Evolutionary conservation across 2,113 vertebrate genomes (phyloP).

Genomic region (Sakesphorus luctuosus): DNA sequence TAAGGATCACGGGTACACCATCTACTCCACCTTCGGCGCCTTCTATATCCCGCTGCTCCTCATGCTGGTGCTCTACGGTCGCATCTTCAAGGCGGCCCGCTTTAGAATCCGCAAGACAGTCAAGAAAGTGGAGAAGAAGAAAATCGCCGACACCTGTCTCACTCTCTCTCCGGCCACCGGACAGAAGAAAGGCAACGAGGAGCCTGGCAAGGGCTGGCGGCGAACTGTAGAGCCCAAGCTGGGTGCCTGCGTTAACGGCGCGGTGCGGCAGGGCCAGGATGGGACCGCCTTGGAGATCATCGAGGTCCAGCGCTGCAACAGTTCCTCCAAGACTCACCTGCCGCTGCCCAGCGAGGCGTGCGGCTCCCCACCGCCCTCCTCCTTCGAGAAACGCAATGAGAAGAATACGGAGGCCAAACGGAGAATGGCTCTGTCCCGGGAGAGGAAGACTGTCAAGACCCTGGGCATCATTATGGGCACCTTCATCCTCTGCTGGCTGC

Average conservation of each 20-base stretch:
- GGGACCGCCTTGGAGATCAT: conserved; percentile 87
- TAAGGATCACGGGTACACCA: conserved; percentile 95
- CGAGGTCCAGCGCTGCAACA: conserved; percentile 81
- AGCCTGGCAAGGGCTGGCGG: conserved; percentile 74
- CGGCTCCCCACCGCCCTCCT: conserved; percentile 59
- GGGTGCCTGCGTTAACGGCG: conserved; percentile 83
- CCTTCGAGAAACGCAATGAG: conserved; percentile 82
- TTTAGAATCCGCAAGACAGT: conserved; percentile 95
- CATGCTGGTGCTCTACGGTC: conserved; percentile 95
- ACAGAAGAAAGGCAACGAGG: conserved; percentile 82
- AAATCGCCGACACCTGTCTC: conserved; percentile 74
- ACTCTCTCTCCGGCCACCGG: conserved; percentile 76
- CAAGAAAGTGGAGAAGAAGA: conserved; percentile 84
- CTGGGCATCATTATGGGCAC: conserved; percentile 98
- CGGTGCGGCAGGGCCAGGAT: conserved; percentile 80
- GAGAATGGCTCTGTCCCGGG: conserved; percentile 91
- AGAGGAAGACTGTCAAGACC: conserved; percentile 95
- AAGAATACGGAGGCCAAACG: conserved; percentile 86
- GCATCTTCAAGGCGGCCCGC: conserved; percentile 93
- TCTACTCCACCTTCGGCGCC: conserved; percentile 98
- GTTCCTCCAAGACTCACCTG: conserved; percentile 85
- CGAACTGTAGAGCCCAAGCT: conserved; percentile 74
- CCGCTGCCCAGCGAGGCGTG: conserved; percentile 81
- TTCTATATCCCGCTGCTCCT: conserved; percentile 96
- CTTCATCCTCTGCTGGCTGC: conserved; percentile 98